A percentile compares a stretch with the other conserved stretches of the same genome.
Conservation (phyloP, 2,113 vertebrate genomes). For the Mormyrus lacerda region DNA sequence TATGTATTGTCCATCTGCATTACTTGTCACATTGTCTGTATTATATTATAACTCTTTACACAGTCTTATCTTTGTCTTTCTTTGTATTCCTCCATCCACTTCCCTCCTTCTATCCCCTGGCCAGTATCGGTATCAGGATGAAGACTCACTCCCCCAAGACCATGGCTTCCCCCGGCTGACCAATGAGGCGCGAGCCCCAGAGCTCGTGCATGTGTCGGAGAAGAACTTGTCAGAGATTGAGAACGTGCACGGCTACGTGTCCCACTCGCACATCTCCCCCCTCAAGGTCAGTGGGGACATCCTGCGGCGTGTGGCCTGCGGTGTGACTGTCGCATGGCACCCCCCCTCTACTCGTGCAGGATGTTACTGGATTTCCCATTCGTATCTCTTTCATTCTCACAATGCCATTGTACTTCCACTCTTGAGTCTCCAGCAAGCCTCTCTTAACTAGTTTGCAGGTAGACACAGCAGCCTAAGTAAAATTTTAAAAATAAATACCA, state of each 20-base stretch:
- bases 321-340: constrained; percentile 25
- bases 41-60: not conserved
- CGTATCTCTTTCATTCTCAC: not conserved
- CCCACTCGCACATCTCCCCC: constrained; percentile 92
- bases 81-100: not conserved
- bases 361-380: constrained; percentile 2
- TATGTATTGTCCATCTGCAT: not conserved
- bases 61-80: constrained; percentile 1
- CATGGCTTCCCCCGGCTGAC: constrained; percentile 83
- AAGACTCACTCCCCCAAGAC: constrained; percentile 75
- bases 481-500: not conserved
- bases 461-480: not conserved
- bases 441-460: constrained; percentile 6
- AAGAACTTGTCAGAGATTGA: constrained; percentile 96
- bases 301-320: not conserved
- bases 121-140: constrained; percentile 94
- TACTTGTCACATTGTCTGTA: not conserved
- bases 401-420: constrained; percentile 11
- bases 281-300: constrained; percentile 73
- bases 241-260: constrained; percentile 91
- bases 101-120: constrained; percentile 31
- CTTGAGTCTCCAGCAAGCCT: constrained; percentile 20
- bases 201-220: constrained; percentile 91
- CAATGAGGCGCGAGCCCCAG: constrained; percentile 78
- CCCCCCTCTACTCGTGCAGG: not conserved